These are phyloP conservation scores for Diarsia mendica DNA, from an alignment of 2,888 invertebrate genomes.

Conservation along the genomic window DNA sequence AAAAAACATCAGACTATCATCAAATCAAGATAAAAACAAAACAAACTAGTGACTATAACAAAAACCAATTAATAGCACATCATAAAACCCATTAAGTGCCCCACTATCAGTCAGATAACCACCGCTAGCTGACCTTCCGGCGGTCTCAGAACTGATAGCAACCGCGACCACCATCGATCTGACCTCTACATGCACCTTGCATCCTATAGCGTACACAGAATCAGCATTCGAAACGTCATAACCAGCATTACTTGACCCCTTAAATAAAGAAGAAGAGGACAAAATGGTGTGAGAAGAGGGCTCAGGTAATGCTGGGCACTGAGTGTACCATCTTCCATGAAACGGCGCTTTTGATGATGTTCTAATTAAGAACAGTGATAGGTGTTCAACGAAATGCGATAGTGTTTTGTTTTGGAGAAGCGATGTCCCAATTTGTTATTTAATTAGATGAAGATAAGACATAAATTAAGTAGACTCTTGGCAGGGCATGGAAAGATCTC, in stretches of 20 bases:
- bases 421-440: constrained; percentile 13
- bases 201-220: constrained; percentile 77
- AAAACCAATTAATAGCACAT: constrained; percentile 41
- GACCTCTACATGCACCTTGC: constrained; percentile 72
- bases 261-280: too few relatives aligned
- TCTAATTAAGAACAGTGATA: constrained; percentile 44
- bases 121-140: constrained; percentile 63
- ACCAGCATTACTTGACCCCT: too few relatives aligned
- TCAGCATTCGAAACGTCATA: not conserved
- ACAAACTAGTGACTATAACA: not conserved
- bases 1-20: not conserved
- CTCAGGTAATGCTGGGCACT: too few relatives aligned
- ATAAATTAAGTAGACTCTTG: too few relatives aligned
- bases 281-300: too few relatives aligned
- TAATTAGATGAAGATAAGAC: too few relatives aligned
- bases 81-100: constrained; percentile 37
- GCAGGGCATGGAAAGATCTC: too few relatives aligned
- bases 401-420: constrained; percentile 25
- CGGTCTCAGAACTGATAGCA: constrained; percentile 76
- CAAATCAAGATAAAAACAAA: not conserved
- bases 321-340: constrained; percentile 42
- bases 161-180: constrained; percentile 25
- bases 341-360: constrained; percentile 40
- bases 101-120: constrained; percentile 64
- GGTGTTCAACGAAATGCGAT: constrained; percentile 48